Conservation (phyloP, 2,888 invertebrate genomes). For the Mesochorus sp. region DNA sequence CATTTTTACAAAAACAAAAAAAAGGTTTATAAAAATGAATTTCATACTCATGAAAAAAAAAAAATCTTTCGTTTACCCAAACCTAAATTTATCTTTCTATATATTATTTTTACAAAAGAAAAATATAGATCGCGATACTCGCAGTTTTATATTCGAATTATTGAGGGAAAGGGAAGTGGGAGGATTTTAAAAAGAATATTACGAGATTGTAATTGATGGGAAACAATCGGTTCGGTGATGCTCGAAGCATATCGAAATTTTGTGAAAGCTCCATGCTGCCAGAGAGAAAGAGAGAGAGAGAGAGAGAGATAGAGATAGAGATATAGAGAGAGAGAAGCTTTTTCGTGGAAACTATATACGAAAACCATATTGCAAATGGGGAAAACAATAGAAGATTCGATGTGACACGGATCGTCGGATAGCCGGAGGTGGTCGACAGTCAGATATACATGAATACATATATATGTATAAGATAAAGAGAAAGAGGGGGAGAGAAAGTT, state of each 20-base stretch:
- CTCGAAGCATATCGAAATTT: slow-evolving; percentile 39
- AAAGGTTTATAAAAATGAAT: no score
- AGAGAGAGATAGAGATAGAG: no score
- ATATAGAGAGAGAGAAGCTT: no score
- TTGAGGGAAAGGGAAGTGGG: no score
- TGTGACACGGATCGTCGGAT: slow-evolving; percentile 68
- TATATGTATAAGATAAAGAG: slow-evolving; percentile 20
- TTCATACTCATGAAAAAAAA: no score
- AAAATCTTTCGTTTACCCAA: no score
- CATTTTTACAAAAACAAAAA: not conserved
- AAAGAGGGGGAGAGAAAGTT: slow-evolving; percentile 19
- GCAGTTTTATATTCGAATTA: no score
- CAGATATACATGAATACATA: slow-evolving; percentile 8
- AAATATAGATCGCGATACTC: no score
- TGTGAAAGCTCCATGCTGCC: no score
- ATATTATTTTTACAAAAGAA: no score
- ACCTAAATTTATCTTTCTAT: no score
- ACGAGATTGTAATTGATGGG: slow-evolving; percentile 35
- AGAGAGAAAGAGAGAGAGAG: no score
- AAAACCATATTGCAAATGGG: slow-evolving; percentile 68
- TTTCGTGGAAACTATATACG: slow-evolving; percentile 53
- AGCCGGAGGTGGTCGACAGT: slow-evolving; percentile 64
- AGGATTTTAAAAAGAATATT: slow-evolving; percentile 24
- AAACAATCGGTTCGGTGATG: slow-evolving; percentile 39
- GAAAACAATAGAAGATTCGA: slow-evolving; percentile 77